Evolutionary conservation across 2,888 invertebrate genomes (phyloP).

Genomic region (Scaptomyza polygonia): DNA sequence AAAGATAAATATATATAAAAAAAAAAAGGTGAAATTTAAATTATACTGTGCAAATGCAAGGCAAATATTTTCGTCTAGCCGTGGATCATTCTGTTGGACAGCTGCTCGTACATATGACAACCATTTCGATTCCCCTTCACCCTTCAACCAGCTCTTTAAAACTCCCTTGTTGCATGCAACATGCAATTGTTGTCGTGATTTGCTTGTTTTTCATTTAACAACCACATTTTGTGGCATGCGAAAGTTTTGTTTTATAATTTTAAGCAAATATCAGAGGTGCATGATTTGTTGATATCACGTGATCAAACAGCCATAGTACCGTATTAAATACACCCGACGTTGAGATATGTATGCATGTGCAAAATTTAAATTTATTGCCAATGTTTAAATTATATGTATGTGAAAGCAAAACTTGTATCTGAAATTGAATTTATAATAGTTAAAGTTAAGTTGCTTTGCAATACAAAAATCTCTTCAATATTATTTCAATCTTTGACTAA

Average conservation of each 20-base stretch:
- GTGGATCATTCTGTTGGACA: constrained; percentile 50
- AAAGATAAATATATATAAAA: constrained; percentile 2
- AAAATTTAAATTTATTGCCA: constrained; percentile 10
- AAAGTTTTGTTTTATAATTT: constrained; percentile 71
- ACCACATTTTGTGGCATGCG: constrained; percentile 63
- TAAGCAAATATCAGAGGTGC: constrained; percentile 61
- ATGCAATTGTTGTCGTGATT: constrained; percentile 58
- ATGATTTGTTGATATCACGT: constrained; percentile 23
- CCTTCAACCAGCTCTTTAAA: neutral
- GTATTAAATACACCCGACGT: neutral
- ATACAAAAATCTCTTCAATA: neutral
- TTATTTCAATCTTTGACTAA: neutral
- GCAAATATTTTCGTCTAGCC: constrained; percentile 76
- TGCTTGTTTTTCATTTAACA: constrained; percentile 74
- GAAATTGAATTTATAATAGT: too few relatives aligned
- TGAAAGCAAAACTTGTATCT: too few relatives aligned
- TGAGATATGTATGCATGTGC: neutral
- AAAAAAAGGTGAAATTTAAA: constrained; percentile 52
- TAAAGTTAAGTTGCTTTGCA: neutral
- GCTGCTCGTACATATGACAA: constrained; percentile 32
- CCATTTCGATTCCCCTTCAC: neutral
- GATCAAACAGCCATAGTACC: constrained; percentile 2
- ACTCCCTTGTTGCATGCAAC: neutral
- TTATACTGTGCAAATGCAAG: constrained; percentile 71
- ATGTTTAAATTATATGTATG: neutral